phyloP scores from a whole-genome alignment of 1,140 invertebrate species.

The Zaprionus davidi region DNA sequence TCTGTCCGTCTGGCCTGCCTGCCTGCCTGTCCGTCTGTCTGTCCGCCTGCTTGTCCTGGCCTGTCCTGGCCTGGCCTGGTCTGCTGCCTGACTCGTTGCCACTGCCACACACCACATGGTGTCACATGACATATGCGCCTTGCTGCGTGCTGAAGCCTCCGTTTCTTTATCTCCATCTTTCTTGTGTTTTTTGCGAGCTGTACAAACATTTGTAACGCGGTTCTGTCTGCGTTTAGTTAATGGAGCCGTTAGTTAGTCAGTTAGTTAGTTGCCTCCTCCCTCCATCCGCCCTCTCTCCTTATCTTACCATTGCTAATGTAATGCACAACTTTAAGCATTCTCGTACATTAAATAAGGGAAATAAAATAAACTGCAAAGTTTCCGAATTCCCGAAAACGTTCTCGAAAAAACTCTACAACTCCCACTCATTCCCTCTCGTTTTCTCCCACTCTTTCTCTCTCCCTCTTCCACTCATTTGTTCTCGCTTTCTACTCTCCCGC shows the following conservation, averaged over 20 bases:
- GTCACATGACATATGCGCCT: conserved; percentile 73
- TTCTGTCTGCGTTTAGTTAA: conserved; percentile 53
- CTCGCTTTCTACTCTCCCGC: conserved; percentile 15
- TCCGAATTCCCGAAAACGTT: background rate
- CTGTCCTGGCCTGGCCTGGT: conserved; percentile 24
- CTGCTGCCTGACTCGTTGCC: conserved; percentile 38
- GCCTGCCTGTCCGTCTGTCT: background rate
- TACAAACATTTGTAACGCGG: conserved; percentile 66
- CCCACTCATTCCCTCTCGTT: conserved; percentile 4
- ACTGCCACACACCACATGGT: conserved; percentile 72
- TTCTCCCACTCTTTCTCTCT: conserved; percentile 10
- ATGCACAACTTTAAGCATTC: conserved; percentile 61
- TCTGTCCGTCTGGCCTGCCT: conserved; percentile 2
- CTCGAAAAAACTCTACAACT: background rate
- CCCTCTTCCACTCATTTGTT: background rate
- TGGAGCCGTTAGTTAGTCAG: conserved; percentile 65
- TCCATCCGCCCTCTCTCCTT: background rate
- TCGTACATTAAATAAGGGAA: conserved; percentile 72
- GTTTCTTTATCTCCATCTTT: conserved; percentile 25
- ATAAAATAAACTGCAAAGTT: conserved; percentile 77
- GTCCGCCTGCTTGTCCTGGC: background rate
- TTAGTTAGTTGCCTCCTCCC: conserved; percentile 39
- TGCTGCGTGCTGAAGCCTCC: conserved; percentile 43
- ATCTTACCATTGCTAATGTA: too few relatives aligned
- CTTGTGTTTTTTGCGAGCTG: background rate